Base-by-base conservation (phyloP, 2,797 vertebrate species). In the Cyclopterus lumpus region DNA sequence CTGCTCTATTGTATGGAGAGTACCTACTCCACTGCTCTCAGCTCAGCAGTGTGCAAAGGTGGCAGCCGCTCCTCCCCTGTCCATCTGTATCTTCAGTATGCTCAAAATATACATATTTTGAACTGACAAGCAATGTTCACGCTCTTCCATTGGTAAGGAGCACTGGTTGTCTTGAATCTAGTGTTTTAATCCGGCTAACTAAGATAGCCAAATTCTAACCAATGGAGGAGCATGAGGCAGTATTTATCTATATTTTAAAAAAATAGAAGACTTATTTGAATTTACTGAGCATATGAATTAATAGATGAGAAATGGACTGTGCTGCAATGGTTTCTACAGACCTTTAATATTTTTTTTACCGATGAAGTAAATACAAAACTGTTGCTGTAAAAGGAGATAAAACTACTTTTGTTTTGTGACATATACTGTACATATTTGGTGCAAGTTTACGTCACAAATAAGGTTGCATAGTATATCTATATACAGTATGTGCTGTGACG, bases 21-120 rank as follows among this genome's bases (percentile, higher is more conserved):
- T 22, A 64, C 16, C 40, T 80, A 40, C 42, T 20, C n/a, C 28
- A 44, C 55, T 54, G 46, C 55, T 55, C 32, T 68, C 30, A 42
- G 40, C 48, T 75, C 16, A 55, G 44, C 49, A 34, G 22, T 38
- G 63, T 38, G 38, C 24, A 64, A 38, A 75, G 6, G 46, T 75
- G 1, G 34, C 14, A 51, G 30, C 34, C 26, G 30, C 26, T 34
- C 62, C 34, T 68, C 12, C 4, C 10, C 44, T 22, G 15, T 30
- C 32, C 34, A 67, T 71, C 36, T 32, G 16, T 62, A n/a, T 62
- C 71, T 55, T 42, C 11, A 15, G 2, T 48, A 32, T 46, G 6
- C 28, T 61, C 16, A 15, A 74, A 38, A 79, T 71, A 62, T 44
- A 48, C 8, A 48, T 6, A 42, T 30, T 60, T 30, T 36, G 14